Evolutionary conservation across 1,140 invertebrate genomes (phyloP).

Genomic region (Phymorhynchus buccinoides): DNA sequence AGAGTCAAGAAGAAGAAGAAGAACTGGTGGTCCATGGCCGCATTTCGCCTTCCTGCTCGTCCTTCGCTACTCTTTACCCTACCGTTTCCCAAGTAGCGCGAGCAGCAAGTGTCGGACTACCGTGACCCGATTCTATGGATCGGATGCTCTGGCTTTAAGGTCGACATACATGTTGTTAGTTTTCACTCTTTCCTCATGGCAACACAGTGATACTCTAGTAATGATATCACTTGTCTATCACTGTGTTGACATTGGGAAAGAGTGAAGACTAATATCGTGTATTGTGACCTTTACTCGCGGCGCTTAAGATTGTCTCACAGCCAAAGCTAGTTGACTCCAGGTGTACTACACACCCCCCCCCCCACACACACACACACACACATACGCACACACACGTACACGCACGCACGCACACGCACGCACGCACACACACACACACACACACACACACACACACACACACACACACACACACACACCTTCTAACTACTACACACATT

Average conservation of each 20-base stretch:
- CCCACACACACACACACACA: slow-evolving; percentile 29
- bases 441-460: not conserved
- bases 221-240: too few species aligned
- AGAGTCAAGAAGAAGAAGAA: too few species aligned
- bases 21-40: not conserved
- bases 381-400: not conserved
- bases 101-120: too few species aligned
- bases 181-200: too few species aligned
- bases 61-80: not conserved
- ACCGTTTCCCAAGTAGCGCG: not conserved
- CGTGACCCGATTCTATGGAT: too few species aligned
- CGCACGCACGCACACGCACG: not conserved
- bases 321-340: slow-evolving; percentile 18
- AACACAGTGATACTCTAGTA: too few species aligned
- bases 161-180: not conserved
- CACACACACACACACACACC: not conserved
- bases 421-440: not conserved
- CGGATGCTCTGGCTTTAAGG: not conserved
- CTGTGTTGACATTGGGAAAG: too few species aligned
- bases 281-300: not conserved
- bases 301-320: not conserved
- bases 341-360: too few species aligned
- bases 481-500: not conserved
- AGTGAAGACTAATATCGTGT: too few species aligned
- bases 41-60: not conserved